Evolutionary conservation across 2,113 vertebrate genomes (phyloP), one percentile per base, ranked within the genome.

Genomic region (Sula dactylatra): DNA sequence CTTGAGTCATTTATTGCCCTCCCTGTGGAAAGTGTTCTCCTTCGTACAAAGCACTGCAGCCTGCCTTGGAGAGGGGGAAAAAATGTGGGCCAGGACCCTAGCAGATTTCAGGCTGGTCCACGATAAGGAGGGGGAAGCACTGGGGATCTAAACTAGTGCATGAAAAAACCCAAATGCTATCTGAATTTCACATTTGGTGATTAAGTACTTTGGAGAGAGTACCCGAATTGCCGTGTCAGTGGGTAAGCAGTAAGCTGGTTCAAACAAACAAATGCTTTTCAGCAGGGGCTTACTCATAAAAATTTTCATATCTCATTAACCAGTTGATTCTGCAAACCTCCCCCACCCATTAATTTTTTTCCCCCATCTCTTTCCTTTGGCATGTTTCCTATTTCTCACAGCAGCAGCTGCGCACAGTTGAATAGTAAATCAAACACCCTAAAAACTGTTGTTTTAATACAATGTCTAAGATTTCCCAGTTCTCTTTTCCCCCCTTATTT

Each of bases 351-450:
- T 90, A 32, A 59, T 95, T 95, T 93, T 93, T 97, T 91, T 85
- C 82, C 82, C 96, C 97, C 95, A 95, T 97, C 94, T 87, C 90
- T 81, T 97, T 95, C 50, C 94, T 95, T 98, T 98, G 98, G 98
- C 98, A 97, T 36, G 82, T 85, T 72, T 98, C 98, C 98, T 97
- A 97, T 98, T 98, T 98, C 97, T 98, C 85, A 84, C 92, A 98
- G 97, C 96, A 96, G 97, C 98, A 98, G 98, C 98, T 98, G 98
- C 71, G 38, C 97, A 90, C 95, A 97, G 98, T 97, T 98, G 98
- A 98, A 98, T 98, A 98, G 98, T 98, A 98, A 98, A 98, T 98
- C 98, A 98, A 98, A 98, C 97, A 97, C 97, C 98, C 98, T 98
- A 98, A 98, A 98, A 97, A 97, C 98, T 93, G 98, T 98, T 98